A percentile compares a stretch with the other conserved stretches of the same genome.
phyloP scores from a whole-genome alignment of 2,797 vertebrate species.

The Danio aesculapii region DNA sequence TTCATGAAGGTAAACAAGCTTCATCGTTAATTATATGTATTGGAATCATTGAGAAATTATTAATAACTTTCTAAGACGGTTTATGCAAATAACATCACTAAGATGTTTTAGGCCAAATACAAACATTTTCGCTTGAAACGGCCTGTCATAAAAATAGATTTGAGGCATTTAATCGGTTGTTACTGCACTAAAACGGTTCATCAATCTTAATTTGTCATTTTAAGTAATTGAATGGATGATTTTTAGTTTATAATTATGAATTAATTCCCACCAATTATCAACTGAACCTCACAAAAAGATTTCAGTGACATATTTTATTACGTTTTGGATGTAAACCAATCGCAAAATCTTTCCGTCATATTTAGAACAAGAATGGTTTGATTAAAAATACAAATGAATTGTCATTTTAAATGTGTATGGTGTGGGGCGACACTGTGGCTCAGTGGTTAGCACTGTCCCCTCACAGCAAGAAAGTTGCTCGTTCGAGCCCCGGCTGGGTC shows the following conservation, averaged over 20 bases:
- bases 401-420: no score
- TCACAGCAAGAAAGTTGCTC: no score
- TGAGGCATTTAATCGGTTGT: not conserved
- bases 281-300: not conserved
- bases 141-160: not conserved
- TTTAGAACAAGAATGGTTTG: no score
- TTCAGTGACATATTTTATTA: not conserved
- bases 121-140: not conserved
- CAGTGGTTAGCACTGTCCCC: no score
- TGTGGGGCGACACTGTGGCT: no score
- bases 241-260: not conserved
- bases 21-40: conserved; percentile 59
- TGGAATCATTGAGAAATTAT: conserved; percentile 59
- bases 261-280: not conserved
- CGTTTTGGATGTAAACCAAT: no score
- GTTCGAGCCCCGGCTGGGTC: no score
- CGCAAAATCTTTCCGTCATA: no score
- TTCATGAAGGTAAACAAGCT: conserved; percentile 62
- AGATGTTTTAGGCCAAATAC: conserved; percentile 32
- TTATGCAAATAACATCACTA: conserved; percentile 48
- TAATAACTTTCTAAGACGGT: conserved; percentile 56
- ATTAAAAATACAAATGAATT: no score
- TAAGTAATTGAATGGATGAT: not conserved
- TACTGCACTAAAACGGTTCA: not conserved
- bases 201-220: not conserved